Conservation (phyloP, 1,140 invertebrate species). For the Drosophila melanogaster region Release_6_plus_ISO1_MT NT_033777.3:27622001-27622500, state of each 20-base stretch:
- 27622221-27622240: constrained; percentile 57
- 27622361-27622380: constrained; percentile 62
- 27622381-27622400: constrained; percentile 78
- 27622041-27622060: too few species aligned
- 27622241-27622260: constrained; percentile 69
- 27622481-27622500: constrained; percentile 40
- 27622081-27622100: too few species aligned
- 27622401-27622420: constrained; percentile 12
- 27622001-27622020: constrained; percentile 3
- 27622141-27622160: not conserved
- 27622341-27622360: constrained; percentile 52
- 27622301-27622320: constrained; percentile 26
- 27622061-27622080: not conserved
- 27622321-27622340: constrained; percentile 13
- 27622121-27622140: too few species aligned
- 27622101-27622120: too few species aligned
- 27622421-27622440: constrained; percentile 33
- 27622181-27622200: constrained; percentile 71
- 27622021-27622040: not conserved
- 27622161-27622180: constrained; percentile 23
- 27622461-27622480: constrained; percentile 30
- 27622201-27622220: constrained; percentile 69
- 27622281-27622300: constrained; percentile 1
- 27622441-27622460: constrained; percentile 10
- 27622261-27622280: constrained; percentile 24